These are phyloP conservation scores for Salticus scenicus DNA, from an alignment of 2,888 invertebrate species.

Conservation along the genomic window DNA sequence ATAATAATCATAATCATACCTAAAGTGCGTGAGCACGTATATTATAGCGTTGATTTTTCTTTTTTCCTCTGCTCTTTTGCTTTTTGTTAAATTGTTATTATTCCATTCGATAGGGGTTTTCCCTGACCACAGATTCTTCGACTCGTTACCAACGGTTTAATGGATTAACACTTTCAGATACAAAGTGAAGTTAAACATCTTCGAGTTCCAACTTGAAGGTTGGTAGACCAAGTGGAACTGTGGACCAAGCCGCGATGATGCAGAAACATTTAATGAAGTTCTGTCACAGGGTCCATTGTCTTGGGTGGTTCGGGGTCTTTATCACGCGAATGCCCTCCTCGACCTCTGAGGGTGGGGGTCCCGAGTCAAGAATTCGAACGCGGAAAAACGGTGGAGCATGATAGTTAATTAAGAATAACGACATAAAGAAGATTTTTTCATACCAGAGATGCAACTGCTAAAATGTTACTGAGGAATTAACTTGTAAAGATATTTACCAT, in stretches of 20 bases:
- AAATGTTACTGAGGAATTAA: too few relatives aligned
- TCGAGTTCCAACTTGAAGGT: slow-evolving; percentile 28
- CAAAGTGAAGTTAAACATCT: slow-evolving; percentile 32
- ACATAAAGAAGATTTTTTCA: too few relatives aligned
- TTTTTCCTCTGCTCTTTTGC: too few relatives aligned
- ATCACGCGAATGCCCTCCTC: neutral
- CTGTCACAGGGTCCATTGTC: slow-evolving; percentile 8
- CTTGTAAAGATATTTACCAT: too few relatives aligned
- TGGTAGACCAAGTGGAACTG: slow-evolving; percentile 55
- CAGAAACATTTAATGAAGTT: slow-evolving; percentile 8
- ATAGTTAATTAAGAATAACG: too few relatives aligned
- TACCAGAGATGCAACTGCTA: too few relatives aligned
- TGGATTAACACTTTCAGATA: slow-evolving; percentile 29
- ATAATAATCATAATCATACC: too few relatives aligned
- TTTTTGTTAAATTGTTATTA: too few relatives aligned
- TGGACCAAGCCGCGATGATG: neutral
- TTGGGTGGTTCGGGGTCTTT: neutral
- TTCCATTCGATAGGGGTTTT: neutral
- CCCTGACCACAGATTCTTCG: slow-evolving; percentile 5
- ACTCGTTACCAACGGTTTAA: slow-evolving; percentile 45
- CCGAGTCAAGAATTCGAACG: neutral
- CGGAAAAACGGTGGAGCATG: too few relatives aligned
- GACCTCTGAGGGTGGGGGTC: slow-evolving; percentile 1
- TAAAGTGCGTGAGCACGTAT: too few relatives aligned
- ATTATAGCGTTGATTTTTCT: too few relatives aligned